phyloP scores from a whole-genome alignment of 2,113 vertebrate species.

The Myotis brandtii region DNA sequence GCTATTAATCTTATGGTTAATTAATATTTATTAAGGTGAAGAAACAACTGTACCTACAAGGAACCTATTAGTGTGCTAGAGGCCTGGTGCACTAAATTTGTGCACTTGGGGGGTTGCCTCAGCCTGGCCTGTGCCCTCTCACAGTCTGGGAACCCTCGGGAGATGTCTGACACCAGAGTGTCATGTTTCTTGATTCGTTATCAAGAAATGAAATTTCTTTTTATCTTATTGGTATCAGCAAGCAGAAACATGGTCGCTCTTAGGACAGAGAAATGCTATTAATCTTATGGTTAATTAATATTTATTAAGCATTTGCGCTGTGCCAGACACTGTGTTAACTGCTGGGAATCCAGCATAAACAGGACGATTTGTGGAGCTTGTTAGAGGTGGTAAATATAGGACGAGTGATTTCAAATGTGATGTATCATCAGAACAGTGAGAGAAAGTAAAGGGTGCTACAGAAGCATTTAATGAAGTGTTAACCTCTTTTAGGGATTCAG shows the following conservation, averaged over 20 bases:
- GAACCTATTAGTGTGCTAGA: not conserved
- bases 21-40: not conserved
- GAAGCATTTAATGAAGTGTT: not conserved
- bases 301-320: not conserved
- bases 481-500: not conserved
- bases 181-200: not conserved
- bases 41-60: not conserved
- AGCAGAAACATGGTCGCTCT: not conserved
- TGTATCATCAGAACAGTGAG: not conserved
- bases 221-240: not conserved
- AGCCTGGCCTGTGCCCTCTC: too few species aligned
- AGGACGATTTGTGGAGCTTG: not conserved
- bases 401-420: not conserved
- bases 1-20: not conserved
- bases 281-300: not conserved
- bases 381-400: not conserved
- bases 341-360: not conserved
- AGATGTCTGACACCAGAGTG: not conserved
- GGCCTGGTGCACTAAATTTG: too few species aligned
- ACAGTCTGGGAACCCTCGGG: too few species aligned
- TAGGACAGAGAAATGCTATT: not conserved
- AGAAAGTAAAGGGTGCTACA: not conserved
- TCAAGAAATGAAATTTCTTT: constrained; percentile 6
- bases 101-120: too few species aligned
- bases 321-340: not conserved